Evolutionary conservation across 2,113 vertebrate species (phyloP), one percentile per base, ranked within the genome.

Genomic region (Corythornis madagascariensis): DNA sequence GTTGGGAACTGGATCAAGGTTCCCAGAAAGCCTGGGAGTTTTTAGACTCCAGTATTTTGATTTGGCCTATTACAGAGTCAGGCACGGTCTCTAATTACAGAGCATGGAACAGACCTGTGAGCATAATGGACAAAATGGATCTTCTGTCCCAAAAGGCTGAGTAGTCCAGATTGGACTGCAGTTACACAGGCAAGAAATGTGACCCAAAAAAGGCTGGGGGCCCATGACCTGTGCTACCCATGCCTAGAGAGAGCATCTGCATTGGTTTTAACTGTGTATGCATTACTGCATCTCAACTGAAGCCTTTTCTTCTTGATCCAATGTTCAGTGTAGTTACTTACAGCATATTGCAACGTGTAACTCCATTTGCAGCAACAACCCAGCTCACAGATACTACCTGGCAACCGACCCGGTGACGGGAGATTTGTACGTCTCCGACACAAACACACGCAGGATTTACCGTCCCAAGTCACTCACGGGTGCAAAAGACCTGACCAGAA

Each of bases 381-480:
- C 99, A 9, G 99, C 99, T 56, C 99, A 99, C 86, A 98, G 99
- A 42, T 99, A 99, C 96, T 99, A 99, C 98, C 98, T 99, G 29
- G 98, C 98, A 13, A 99, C 99, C 1, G 98, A 99, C 88, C 99
- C 99, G 0, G 98, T 99, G 65, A 98, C 98, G 0, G 99, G 99
- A 81, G 98, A 99, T 92, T 87, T 99, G 88, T 99, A 99, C 2
- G 98, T 99, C 83, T 99, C 99, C 0, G 99, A 99, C 98, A 99
- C 99, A 8, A 99, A 99, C 97, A 99, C 99, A 1, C 98, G 99
- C 80, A 97, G 98, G 95, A 99, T 99, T 93, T 99, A 99, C 91
- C 97, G 98, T 12, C 99, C 99, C 1, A 99, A 98, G 89, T 98
- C 96, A 0, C 97, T 99, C 29, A 98, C 94, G 0, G 98, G 99